Evolutionary conservation across 2,797 vertebrate genomes (phyloP).

Genomic region (Mionectes olivaceus): DNA sequence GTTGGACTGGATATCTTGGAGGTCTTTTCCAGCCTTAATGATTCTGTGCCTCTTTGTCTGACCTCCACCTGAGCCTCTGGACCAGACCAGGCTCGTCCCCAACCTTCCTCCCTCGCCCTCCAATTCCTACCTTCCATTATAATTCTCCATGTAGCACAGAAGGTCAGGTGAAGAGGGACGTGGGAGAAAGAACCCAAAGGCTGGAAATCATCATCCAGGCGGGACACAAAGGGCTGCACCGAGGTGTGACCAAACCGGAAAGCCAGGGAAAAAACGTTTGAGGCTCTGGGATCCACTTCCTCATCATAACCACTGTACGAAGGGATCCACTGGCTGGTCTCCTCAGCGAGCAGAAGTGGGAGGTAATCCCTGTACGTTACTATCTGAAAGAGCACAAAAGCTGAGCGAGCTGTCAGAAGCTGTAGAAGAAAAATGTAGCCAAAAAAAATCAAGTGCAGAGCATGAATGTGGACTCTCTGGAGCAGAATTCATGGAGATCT

Average conservation of each 20-base stretch:
- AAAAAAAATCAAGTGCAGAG: not conserved
- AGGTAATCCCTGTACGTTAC: slow-evolving; percentile 47
- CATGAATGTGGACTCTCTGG: accelerated
- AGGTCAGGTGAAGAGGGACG: slow-evolving; percentile 15
- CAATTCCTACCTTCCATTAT: slow-evolving; percentile 9
- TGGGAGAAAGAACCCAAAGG: not conserved
- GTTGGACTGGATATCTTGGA: not conserved
- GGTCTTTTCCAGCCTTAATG: not conserved
- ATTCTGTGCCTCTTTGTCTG: not conserved
- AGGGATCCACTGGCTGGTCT: slow-evolving; percentile 39
- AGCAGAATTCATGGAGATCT: not conserved
- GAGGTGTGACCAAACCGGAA: not conserved
- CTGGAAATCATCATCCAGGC: slow-evolving; percentile 20
- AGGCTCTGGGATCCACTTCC: not conserved
- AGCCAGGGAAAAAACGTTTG: slow-evolving; percentile 46
- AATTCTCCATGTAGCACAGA: slow-evolving; percentile 35
- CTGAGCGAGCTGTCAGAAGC: not conserved
- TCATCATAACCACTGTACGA: not conserved
- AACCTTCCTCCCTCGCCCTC: no score
- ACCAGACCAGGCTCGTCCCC: not conserved
- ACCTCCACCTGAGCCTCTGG: not conserved
- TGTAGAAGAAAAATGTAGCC: not conserved
- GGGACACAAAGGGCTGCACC: slow-evolving; percentile 12
- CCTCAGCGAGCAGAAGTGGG: not conserved
- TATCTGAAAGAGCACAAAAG: slow-evolving; percentile 10